A percentile compares a stretch with the other conserved stretches of the same genome.
Evolutionary conservation across 2,113 vertebrate species (phyloP).

Genomic region (Urocitellus parryii): DNA sequence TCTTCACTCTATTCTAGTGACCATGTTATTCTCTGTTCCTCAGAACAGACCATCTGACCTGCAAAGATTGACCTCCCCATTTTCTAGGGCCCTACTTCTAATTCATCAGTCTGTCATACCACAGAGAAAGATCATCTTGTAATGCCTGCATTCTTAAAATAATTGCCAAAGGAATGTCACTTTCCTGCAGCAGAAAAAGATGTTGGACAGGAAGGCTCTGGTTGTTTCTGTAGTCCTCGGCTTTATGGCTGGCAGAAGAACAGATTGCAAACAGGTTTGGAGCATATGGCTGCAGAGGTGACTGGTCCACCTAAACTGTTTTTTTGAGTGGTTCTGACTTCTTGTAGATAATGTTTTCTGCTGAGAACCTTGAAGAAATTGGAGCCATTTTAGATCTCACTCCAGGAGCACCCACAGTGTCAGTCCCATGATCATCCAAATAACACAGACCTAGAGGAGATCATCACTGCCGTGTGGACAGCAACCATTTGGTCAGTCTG

Average conservation of each 20-base stretch:
- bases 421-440: too few relatives aligned
- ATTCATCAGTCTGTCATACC: background rate
- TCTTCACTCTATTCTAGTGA: background rate
- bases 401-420: fast-evolving
- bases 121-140: background rate
- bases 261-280: conserved; percentile 54
- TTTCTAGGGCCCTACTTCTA: background rate
- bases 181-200: conserved; percentile 40
- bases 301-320: conserved; percentile 36
- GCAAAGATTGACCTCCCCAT: background rate
- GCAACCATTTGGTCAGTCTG: background rate
- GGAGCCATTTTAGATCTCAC: background rate
- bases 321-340: conserved; percentile 64
- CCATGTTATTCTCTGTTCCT: background rate
- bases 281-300: conserved; percentile 56
- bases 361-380: background rate
- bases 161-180: conserved; percentile 4
- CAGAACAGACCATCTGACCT: background rate
- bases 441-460: background rate
- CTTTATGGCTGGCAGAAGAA: too few relatives aligned
- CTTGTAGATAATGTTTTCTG: background rate
- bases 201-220: conserved; percentile 65
- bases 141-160: background rate
- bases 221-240: conserved; percentile 36
- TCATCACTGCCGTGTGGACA: background rate